These are phyloP conservation scores for Amazona ochrocephala DNA, from an alignment of 2,797 vertebrate genomes.

Conservation along the genomic window DNA sequence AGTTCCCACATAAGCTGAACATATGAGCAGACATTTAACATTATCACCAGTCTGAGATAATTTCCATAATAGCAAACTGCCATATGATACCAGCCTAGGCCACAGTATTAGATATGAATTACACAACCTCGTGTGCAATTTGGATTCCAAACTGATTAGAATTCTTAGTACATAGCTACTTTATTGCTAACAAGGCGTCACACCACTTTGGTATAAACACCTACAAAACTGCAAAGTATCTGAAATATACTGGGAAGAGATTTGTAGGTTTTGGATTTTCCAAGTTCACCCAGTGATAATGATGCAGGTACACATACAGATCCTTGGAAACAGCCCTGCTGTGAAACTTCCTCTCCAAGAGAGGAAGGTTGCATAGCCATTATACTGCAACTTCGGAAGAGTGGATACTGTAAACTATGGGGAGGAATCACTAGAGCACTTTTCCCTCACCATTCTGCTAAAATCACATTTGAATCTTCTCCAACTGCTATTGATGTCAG, in stretches of 20 bases:
- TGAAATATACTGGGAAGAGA: not conserved
- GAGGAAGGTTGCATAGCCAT: not conserved
- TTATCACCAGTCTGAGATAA: conserved; percentile 7
- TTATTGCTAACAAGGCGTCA: not conserved
- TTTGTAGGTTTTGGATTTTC: not conserved
- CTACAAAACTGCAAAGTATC: not conserved
- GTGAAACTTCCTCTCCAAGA: not conserved
- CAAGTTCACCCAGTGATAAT: not conserved
- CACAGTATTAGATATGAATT: not conserved
- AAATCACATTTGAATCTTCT: not conserved
- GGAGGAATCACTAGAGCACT: not conserved
- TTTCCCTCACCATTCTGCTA: not conserved
- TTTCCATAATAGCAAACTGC: conserved; percentile 38
- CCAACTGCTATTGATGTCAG: not conserved
- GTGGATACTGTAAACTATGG: not conserved
- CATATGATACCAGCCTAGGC: conserved; percentile 23
- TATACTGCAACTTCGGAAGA: not conserved
- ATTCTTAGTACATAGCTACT: not conserved
- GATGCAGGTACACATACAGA: not conserved
- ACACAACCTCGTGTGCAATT: not conserved
- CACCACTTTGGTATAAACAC: not conserved
- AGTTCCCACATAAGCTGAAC: not conserved
- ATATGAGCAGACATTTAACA: conserved; percentile 41
- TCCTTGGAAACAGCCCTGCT: not conserved
- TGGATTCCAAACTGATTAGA: not conserved